A percentile compares a stretch with the other conserved stretches of the same genome.
phyloP scores from a whole-genome alignment of 2,797 vertebrate species.

The Potorous gilbertii region DNA sequence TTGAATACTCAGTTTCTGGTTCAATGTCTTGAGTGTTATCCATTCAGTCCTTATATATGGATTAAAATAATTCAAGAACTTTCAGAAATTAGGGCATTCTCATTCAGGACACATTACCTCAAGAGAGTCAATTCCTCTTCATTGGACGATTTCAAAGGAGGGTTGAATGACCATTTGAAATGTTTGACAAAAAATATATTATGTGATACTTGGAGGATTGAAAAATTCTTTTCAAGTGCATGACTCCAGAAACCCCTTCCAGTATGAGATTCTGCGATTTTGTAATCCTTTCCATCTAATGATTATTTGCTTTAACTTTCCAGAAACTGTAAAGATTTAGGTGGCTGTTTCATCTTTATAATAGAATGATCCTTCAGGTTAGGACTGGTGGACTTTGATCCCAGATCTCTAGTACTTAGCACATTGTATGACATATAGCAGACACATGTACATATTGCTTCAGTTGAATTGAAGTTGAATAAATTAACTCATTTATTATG shows the following conservation, averaged over 20 bases:
- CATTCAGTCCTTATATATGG: background rate
- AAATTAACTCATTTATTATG: background rate
- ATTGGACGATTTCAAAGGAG: background rate
- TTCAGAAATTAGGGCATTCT: background rate
- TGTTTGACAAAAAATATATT: background rate
- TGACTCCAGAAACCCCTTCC: background rate
- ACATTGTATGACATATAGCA: background rate
- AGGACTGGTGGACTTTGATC: background rate
- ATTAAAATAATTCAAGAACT: background rate
- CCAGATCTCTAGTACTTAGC: too few relatives aligned
- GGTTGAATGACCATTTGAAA: background rate
- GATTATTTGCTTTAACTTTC: background rate
- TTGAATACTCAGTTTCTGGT: background rate
- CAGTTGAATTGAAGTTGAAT: background rate
- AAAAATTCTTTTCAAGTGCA: background rate
- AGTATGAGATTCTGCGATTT: background rate
- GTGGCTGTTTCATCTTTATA: too few relatives aligned
- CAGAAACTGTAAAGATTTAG: too few relatives aligned
- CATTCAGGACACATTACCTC: background rate
- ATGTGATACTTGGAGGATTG: background rate
- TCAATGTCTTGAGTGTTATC: background rate
- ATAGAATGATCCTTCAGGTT: background rate
- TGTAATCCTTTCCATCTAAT: background rate
- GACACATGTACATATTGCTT: too few relatives aligned
- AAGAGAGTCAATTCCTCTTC: background rate